Conservation (phyloP, 2,797 vertebrate species). For the Sebastes baramenuke region DNA sequence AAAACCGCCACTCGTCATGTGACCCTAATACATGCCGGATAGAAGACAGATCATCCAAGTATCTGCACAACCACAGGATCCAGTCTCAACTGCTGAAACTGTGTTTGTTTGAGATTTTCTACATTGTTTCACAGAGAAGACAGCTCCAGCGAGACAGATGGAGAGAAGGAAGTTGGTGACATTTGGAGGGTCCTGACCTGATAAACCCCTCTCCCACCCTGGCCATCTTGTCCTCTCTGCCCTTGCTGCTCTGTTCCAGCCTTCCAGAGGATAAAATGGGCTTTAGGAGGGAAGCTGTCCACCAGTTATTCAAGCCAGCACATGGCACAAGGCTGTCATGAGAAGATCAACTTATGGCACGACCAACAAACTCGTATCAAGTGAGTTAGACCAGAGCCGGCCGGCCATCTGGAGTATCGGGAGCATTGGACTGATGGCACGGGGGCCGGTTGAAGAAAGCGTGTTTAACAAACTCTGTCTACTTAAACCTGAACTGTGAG, state of each 20-base stretch:
- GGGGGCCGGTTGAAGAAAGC: neutral
- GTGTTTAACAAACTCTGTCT: conserved; percentile 7
- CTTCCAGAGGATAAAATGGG: conserved; percentile 64
- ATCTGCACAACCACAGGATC: conserved; percentile 7
- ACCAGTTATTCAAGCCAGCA: conserved; percentile 46
- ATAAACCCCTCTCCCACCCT: conserved; percentile 34
- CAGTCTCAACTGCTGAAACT: neutral
- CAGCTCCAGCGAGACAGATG: conserved; percentile 24
- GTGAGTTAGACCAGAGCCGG: conserved; percentile 25
- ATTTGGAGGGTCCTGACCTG: conserved; percentile 65
- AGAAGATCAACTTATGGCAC: conserved; percentile 63
- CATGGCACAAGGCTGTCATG: conserved; percentile 33
- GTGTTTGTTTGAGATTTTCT: conserved; percentile 10
- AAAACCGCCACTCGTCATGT: conserved; percentile 23
- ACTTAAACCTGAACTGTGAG: conserved; percentile 7
- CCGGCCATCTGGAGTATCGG: conserved; percentile 63
- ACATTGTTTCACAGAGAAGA: neutral
- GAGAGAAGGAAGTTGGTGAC: conserved; percentile 30
- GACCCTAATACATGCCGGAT: conserved; percentile 23
- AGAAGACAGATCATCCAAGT: conserved; percentile 17
- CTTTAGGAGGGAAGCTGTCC: conserved; percentile 67
- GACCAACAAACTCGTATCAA: conserved; percentile 29
- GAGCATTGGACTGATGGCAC: neutral
- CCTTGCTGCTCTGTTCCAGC: conserved; percentile 27
- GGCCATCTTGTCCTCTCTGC: conserved; percentile 14